A percentile compares a stretch with the other conserved stretches of the same genome.
Conservation (phyloP, 37 sponge, comb jelly and placozoan species). For the Hexactinellida sp. region DNA sequence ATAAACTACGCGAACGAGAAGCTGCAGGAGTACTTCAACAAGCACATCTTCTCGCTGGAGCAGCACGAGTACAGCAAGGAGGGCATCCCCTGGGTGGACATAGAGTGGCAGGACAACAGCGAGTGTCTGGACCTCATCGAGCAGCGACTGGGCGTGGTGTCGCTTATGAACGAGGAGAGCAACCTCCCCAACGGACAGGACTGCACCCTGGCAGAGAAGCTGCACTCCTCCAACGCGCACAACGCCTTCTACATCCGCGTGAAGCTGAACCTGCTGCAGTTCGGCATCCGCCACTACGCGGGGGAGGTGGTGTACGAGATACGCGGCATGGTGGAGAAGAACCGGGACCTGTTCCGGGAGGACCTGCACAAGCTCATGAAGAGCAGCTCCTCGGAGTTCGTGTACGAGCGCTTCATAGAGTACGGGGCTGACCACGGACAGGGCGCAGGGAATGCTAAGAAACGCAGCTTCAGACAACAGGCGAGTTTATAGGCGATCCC, state of each 20-base stretch:
- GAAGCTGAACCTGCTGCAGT: conserved; percentile 72
- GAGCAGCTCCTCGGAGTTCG: conserved; percentile 46
- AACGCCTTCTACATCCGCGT: conserved; percentile 85
- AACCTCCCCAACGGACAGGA: conserved; percentile 95
- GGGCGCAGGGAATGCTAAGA: neutral
- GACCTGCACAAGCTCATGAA: conserved; percentile 86
- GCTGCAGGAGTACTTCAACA: conserved; percentile 97
- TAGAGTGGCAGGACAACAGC: conserved; percentile 96
- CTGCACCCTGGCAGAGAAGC: conserved; percentile 71
- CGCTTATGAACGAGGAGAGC: conserved; percentile 95
- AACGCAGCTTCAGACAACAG: conserved; percentile 11
- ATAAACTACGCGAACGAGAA: conserved; percentile 99
- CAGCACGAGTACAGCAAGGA: conserved; percentile 99
- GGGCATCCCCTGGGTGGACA: conserved; percentile 94
- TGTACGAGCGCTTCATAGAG: neutral
- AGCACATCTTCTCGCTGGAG: conserved; percentile 98
- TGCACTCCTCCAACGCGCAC: conserved; percentile 54
- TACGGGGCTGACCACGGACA: neutral
- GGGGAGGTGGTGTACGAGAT: conserved; percentile 85
- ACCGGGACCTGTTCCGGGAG: conserved; percentile 88
- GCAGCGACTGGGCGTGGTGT: conserved; percentile 85
- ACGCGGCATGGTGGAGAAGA: conserved; percentile 78
- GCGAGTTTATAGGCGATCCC: neutral
- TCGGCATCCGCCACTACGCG: conserved; percentile 95
- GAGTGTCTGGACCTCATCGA: conserved; percentile 93